Conservation (phyloP, 2,888 invertebrate genomes). For the Amphipyra berbera region DNA sequence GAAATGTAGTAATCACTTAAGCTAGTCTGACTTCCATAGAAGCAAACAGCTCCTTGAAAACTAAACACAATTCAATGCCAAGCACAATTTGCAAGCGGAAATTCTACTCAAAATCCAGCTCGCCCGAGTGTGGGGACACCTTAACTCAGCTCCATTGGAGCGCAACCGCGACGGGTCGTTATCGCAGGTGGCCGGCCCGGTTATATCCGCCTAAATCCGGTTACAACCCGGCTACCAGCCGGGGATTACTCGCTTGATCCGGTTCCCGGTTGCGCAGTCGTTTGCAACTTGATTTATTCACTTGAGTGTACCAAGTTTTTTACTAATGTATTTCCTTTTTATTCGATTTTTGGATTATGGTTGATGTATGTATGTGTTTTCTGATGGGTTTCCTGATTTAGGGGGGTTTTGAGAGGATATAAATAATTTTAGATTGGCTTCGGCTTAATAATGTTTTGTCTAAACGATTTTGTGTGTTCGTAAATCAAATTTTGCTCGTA, state of each 20-base stretch:
- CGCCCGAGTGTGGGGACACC: slow-evolving; percentile 43
- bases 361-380: slow-evolving; percentile 41
- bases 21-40: no score
- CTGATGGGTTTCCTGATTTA: slow-evolving; percentile 38
- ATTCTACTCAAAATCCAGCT: slow-evolving; percentile 16
- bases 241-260: slow-evolving; percentile 85
- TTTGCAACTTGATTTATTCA: slow-evolving; percentile 85
- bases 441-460: slow-evolving; percentile 39
- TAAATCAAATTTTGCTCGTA: slow-evolving; percentile 32
- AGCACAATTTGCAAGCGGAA: no score
- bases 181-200: slow-evolving; percentile 85
- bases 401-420: slow-evolving; percentile 25
- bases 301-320: slow-evolving; percentile 61
- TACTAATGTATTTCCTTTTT: slow-evolving; percentile 52
- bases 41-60: no score
- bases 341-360: slow-evolving; percentile 43
- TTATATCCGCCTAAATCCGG: slow-evolving; percentile 77
- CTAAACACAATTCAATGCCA: no score
- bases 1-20: no score
- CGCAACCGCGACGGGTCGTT: slow-evolving; percentile 73
- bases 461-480: slow-evolving; percentile 24
- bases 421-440: slow-evolving; percentile 44
- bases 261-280: slow-evolving; percentile 76
- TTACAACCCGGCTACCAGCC: slow-evolving; percentile 81
- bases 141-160: slow-evolving; percentile 51